phyloP scores from a whole-genome alignment of 2,797 vertebrate species.

The Alosa sapidissima region DNA sequence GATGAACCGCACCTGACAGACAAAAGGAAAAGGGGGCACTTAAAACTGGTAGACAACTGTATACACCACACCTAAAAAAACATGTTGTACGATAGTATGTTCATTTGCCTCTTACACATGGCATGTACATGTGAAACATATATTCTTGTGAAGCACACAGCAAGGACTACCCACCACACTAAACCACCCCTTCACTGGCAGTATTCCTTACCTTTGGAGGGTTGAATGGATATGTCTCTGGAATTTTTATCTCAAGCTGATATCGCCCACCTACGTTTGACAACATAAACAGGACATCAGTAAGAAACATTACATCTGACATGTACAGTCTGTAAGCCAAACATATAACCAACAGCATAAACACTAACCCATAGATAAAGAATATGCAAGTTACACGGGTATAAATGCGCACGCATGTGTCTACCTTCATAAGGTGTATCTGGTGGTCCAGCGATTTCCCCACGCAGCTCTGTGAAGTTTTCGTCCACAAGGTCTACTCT shows the following conservation, averaged over 20 bases:
- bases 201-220: slow-evolving; percentile 88
- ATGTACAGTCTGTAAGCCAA: background rate
- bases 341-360: background rate
- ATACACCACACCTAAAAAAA: background rate
- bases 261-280: slow-evolving; percentile 86
- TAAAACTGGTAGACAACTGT: background rate
- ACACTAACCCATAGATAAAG: background rate
- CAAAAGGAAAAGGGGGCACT: slow-evolving; percentile 35
- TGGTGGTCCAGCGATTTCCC: slow-evolving; percentile 98
- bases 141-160: too few relatives aligned
- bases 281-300: slow-evolving; percentile 41
- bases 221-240: slow-evolving; percentile 99
- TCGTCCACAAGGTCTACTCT: slow-evolving; percentile 99
- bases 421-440: slow-evolving; percentile 98
- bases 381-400: background rate
- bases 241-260: slow-evolving; percentile 99
- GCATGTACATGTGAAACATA: too few relatives aligned
- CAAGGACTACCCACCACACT: background rate
- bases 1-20: slow-evolving; percentile 94
- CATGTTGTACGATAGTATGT: too few relatives aligned
- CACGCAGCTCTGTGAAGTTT: slow-evolving; percentile 98
- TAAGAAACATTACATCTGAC: background rate
- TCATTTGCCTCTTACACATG: too few relatives aligned
- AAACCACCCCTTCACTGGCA: background rate
- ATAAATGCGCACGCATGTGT: background rate